phyloP scores from a whole-genome alignment of 2,888 invertebrate genomes.

The Oscheius sp. region DNA sequence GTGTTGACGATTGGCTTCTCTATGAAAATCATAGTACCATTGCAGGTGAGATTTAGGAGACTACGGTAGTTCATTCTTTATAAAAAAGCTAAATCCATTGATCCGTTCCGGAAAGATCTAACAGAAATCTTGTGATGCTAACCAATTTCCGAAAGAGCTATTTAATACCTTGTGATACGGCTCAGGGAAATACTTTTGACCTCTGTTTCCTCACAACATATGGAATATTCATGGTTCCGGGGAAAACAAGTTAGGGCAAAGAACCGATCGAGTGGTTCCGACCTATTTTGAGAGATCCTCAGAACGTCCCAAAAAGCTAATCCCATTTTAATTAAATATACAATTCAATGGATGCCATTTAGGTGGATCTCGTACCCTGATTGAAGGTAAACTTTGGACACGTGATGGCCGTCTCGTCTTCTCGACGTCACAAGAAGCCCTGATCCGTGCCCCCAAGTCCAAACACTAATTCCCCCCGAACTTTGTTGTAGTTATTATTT shows the following conservation, averaged over 20 bases:
- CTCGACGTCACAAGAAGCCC: conserved; percentile 75
- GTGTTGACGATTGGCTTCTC: conserved; percentile 75
- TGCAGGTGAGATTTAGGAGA: too few relatives aligned
- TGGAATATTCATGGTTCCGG: too few relatives aligned
- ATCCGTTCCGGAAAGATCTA: too few relatives aligned
- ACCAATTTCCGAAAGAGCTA: too few relatives aligned
- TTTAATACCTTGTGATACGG: too few relatives aligned
- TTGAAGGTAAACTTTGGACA: conserved; percentile 75
- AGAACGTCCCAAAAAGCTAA: neutral
- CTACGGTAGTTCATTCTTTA: too few relatives aligned
- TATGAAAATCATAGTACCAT: conserved; percentile 74
- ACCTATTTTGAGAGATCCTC: neutral
- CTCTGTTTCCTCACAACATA: too few relatives aligned
- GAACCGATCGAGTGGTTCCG: too few relatives aligned
- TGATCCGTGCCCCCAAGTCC: conserved; percentile 69
- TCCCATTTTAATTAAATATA: neutral
- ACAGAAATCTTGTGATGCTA: too few relatives aligned
- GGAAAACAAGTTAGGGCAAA: too few relatives aligned
- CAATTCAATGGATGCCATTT: conserved; percentile 36
- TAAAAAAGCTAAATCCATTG: too few relatives aligned
- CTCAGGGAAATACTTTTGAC: too few relatives aligned
- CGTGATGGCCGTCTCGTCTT: conserved; percentile 74
- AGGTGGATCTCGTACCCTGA: conserved; percentile 74
- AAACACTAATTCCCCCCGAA: conserved; percentile 23
- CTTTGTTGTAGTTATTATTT: neutral